These are phyloP conservation scores for Enoplosus armatus DNA, from an alignment of 2,797 vertebrate genomes.

Conservation along the genomic window DNA sequence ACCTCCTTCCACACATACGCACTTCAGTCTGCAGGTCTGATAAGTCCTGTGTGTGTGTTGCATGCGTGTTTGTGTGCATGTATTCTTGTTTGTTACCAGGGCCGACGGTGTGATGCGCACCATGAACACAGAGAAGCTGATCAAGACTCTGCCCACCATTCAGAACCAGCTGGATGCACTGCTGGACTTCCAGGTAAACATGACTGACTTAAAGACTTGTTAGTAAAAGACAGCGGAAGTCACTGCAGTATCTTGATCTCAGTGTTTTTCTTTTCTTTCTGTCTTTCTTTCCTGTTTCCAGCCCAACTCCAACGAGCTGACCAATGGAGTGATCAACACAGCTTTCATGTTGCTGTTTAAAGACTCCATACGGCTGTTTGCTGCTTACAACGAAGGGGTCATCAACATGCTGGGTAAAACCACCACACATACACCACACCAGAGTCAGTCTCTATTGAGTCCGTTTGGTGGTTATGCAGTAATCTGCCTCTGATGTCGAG, in stretches of 20 bases:
- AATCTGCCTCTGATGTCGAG: constrained; percentile 25
- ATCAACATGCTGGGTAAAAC: constrained; percentile 97
- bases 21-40: not conserved
- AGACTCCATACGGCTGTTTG: constrained; percentile 97
- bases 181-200: constrained; percentile 93
- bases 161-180: constrained; percentile 96
- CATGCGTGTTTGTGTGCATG: constrained; percentile 29
- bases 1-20: constrained; percentile 10
- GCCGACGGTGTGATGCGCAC: constrained; percentile 94
- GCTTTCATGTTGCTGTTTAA: constrained; percentile 98
- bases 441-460: not conserved
- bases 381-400: constrained; percentile 97
- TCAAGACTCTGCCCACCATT: constrained; percentile 95
- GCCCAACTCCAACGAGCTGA: constrained; percentile 95
- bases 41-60: constrained; percentile 19
- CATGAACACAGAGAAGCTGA: constrained; percentile 94
- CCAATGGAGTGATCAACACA: constrained; percentile 95
- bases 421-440: not conserved
- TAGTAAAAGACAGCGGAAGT: not conserved
- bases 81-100: constrained; percentile 73
- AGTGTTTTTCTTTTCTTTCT: not conserved
- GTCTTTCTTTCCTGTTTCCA: constrained; percentile 67
- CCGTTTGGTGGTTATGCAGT: not conserved
- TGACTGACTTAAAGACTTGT: not conserved
- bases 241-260: not conserved